Evolutionary conservation across 2,888 invertebrate genomes (phyloP), one percentile per base, ranked within the genome.

Genomic region (Tenthredo mesomela): DNA sequence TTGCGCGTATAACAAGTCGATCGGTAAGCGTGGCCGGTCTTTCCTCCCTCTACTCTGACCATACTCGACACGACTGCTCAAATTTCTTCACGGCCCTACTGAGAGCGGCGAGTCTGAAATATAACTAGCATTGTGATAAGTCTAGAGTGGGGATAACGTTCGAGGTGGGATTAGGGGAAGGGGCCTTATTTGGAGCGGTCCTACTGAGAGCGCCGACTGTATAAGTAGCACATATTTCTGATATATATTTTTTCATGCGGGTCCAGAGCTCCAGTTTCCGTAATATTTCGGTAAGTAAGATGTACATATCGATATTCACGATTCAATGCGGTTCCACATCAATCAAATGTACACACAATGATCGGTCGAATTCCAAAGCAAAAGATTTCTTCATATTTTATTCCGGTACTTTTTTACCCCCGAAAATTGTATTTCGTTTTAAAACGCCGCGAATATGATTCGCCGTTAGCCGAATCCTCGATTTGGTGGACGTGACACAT

Each of bases 11-110:
- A 71, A n/a, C 37, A 40, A n/a, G 61, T 25, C 40, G 80, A 80
- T 61, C 40, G 12, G 61, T 37, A 61, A 80, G 40, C n/a, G 58
- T 61, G 80, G 61, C 80, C 80, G 80, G 80, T 80, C 58, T 80
- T 61, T 80, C 80, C 80, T 80, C 61, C 80, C 80, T 61, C 80
- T 80, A 18, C 61, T 40, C 80, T 61, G 61, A 61, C 80, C 80
- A 78, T 47, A 47, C 47, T 58, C 29, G 29, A 29, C 2, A 29
- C 29, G 29, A 29, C 29, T 29, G 29, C 29, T 29, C 29, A 29
- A 29, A 29, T 29, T 29, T 29, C 29, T 29, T 2, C 29, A 29
- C 29, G 29, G 29, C 29, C 29, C 29, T 29, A 29, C 29, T 29
- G 29, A 29, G 29, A 29, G 29, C 29, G 29, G 29, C 29, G 29